Base-by-base conservation (phyloP, 1,140 invertebrate genomes). In the Metopolophium dirhodum region DNA sequence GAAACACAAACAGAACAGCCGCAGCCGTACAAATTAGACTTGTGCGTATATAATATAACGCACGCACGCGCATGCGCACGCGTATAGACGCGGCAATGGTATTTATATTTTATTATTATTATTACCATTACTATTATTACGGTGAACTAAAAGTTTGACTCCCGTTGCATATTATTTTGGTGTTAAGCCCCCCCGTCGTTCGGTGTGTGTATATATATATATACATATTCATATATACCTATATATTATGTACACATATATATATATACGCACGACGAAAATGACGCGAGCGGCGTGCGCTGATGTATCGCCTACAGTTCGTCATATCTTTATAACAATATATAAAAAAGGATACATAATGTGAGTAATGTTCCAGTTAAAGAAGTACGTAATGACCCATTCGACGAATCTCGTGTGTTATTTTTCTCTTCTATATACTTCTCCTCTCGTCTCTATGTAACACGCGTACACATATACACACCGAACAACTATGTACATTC, bases 291-390 rank as follows among this genome's bases (percentile, higher is more conserved):
- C 90, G 90, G 26, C 51, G 18, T 35, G 45, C 49, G 82, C 37
- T 93, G 77, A 93, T 93, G 82, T 85, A 93, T 93, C 68, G 49
- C 91, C 82, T 51, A 86, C 91, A 86, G 91, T 93, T 93, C 91
- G 91, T 93, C 91, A 86, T 86, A 57, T 85, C 51, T 41, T 41
- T 85, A 45, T 83, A 93, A 93, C 91, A 86, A 92, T 92, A 90
- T 30, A 45, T 26, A 83, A 92, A 92, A 92, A 92, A 77, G 14
- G 30, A 92, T 51, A 49, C 90, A 41, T 86, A 86, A 93, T 93
- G 61, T 77, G 91, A 93, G 82, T 93, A 86, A 93, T 86, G 91
- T 93, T 93, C 91, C 91, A 93, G 91, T 93, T 93, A 86, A 57
- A 93, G 41, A 26, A 93, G 82, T 93, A 93, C 91, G 91, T 86